These are phyloP conservation scores for Corythaixoides concolor DNA, from an alignment of 2,113 vertebrate genomes.

Conservation along the genomic window DNA sequence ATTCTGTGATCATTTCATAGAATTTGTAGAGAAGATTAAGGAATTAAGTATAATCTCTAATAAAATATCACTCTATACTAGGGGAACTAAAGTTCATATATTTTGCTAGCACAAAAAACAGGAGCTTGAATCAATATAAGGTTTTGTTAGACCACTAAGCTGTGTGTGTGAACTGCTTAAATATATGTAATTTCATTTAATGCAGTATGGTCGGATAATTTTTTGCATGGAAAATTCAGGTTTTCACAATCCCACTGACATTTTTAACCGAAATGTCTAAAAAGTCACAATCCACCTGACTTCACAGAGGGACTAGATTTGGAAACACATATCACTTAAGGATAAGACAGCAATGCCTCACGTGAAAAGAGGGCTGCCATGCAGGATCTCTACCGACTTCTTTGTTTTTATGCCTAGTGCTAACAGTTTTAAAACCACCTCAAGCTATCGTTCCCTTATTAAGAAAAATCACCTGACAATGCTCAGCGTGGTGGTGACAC, in stretches of 20 bases:
- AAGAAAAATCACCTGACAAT: neutral
- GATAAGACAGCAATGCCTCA: neutral
- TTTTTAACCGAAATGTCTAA: neutral
- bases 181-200: rapidly evolving
- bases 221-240: neutral
- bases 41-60: neutral
- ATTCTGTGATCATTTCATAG: neutral
- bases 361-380: neutral
- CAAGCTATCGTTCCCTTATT: neutral
- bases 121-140: neutral
- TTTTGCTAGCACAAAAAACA: neutral
- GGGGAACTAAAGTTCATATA: neutral
- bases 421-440: neutral
- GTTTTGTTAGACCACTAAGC: neutral
- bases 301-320: neutral
- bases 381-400: neutral
- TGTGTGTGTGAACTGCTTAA: neutral
- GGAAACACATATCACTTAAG: rapidly evolving
- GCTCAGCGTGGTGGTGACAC: neutral
- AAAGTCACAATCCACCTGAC: neutral
- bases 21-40: neutral
- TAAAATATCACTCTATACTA: neutral
- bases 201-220: rapidly evolving
- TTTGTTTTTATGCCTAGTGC: neutral
- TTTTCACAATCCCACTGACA: neutral